Evolutionary conservation across 2,888 invertebrate genomes (phyloP), one percentile per base, ranked within the genome.

Genomic region (Leptinotarsa haldemani): DNA sequence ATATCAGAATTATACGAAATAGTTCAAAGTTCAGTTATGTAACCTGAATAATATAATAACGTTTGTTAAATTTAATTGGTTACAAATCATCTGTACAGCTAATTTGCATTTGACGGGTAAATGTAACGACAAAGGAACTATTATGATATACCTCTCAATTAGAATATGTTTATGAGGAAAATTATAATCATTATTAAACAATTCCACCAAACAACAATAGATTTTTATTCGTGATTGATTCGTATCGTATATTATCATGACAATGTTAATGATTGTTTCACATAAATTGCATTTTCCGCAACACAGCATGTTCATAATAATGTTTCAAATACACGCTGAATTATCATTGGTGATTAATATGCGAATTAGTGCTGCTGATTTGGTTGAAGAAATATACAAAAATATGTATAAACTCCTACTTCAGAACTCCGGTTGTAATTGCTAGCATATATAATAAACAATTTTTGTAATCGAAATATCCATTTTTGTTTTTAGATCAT

Each of bases 171-270:
- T 1, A 16, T 15, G 56, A 5, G 56, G 56, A 15, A 13, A 56
- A 56, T 56, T 56, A 56, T 56, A 56, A 56, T 56, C 22, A 56
- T 56, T 25, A 56, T 22, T 13, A 12, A 56, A 56, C 56, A 56
- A 56, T 56, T 56, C 22, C 56, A 56, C 22, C 56, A 20, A 56
- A 56, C 15, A 56, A 56, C 22, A 16, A 22, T 56, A 56, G 22
- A 56, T 56, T 56, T 56, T 56, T 56, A 56, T 22, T 56, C 13
- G 20, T 56, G 56, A 56, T 22, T 56, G 22, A 56, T 56, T 22
- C 22, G 22, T 56, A 56, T 56, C 56, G 22, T 12, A 3, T 56
- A 56, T 56, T 22, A 56, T 56, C 56, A 56, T 56, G 56, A 56
- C 56, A 56, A 25, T 15, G 56, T 56, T 56, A 56, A 56, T 56